Evolutionary conservation across 1,140 invertebrate genomes (phyloP), one percentile per base, ranked within the genome.

Genomic region (Drosophila sproati): DNA sequence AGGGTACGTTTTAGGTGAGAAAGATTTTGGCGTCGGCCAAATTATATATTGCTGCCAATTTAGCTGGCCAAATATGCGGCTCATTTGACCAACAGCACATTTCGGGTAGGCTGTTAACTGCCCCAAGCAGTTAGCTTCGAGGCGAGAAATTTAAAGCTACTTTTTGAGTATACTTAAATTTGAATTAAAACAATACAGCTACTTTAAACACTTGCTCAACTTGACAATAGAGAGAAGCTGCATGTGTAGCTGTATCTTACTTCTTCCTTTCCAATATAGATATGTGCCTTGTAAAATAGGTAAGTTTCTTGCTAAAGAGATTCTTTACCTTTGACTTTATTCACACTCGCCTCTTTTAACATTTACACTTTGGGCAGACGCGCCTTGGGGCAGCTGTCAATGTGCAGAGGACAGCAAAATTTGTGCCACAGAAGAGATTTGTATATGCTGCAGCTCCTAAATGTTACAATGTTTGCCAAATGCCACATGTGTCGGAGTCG

Each of bases 41-140:
- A 69, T 68, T 48, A 83, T 82, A 81, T 77, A 85, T 85, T 31
- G 64, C 50, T 50, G 74, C 41, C 77, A 69, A 77, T 85, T 85
- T 62, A 52, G 72, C 54, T n/a, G 55, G 37, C 51, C 32, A 71
- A 71, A 63, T 55, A 61, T 39, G 47, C 37, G 12, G 31, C 45
- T 59, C 48, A 59, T 31, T 37, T 39, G 29, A 41, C 29, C 32
- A 47, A 34, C 5, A 51, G 32, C 35, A 50, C 29, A 63, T 20
- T 48, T 34, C 20, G 20, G 20, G 20, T 20, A 20, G 20, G 20
- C 20, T 20, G 20, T 20, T 20, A 20, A 20, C 20, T 20, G 20
- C 20, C 20, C 20, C 20, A 20, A 20, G n/a, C 20, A 20, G 48
- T 20, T 20, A 31, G 7, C 20, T 39, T 63, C 56, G 35, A 66